Evolutionary conservation across 2,888 invertebrate species (phyloP).

Genomic region (Heliconius erato): DNA sequence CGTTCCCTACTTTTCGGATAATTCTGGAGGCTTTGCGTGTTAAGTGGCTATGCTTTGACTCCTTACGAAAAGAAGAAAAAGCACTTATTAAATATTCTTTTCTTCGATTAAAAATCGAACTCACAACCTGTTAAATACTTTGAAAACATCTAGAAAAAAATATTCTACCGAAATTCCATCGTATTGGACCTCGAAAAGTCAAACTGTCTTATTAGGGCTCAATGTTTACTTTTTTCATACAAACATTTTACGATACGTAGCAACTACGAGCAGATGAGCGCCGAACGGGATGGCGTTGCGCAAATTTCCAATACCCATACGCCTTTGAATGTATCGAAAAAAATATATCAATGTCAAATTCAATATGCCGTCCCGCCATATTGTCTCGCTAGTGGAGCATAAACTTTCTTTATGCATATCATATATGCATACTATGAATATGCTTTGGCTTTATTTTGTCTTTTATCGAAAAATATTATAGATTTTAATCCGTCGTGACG

Average conservation of each 20-base stretch:
- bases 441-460: background rate
- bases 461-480: slow-evolving; percentile 2
- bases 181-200: background rate
- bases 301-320: slow-evolving; percentile 35
- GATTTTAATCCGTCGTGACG: background rate
- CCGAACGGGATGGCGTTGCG: slow-evolving; percentile 4
- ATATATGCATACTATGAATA: background rate
- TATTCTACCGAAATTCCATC: background rate
- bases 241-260: slow-evolving; percentile 28
- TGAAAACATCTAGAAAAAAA: too few relatives aligned
- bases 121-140: too few relatives aligned
- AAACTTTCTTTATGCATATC: slow-evolving; percentile 38
- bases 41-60: too few relatives aligned
- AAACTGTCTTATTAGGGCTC: background rate
- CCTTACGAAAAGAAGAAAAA: too few relatives aligned
- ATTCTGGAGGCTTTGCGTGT: too few relatives aligned
- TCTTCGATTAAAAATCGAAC: too few relatives aligned
- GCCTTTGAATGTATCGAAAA: slow-evolving; percentile 40
- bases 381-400: slow-evolving; percentile 45
- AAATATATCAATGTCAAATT: slow-evolving; percentile 48
- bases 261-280: slow-evolving; percentile 3
- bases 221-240: slow-evolving; percentile 6
- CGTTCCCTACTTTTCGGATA: too few relatives aligned
- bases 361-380: slow-evolving; percentile 44
- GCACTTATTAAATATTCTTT: too few relatives aligned